Evolutionary conservation across 1,140 invertebrate species (phyloP), one percentile per base, ranked within the genome.

Genomic region (Sminthurinus signatus): DNA sequence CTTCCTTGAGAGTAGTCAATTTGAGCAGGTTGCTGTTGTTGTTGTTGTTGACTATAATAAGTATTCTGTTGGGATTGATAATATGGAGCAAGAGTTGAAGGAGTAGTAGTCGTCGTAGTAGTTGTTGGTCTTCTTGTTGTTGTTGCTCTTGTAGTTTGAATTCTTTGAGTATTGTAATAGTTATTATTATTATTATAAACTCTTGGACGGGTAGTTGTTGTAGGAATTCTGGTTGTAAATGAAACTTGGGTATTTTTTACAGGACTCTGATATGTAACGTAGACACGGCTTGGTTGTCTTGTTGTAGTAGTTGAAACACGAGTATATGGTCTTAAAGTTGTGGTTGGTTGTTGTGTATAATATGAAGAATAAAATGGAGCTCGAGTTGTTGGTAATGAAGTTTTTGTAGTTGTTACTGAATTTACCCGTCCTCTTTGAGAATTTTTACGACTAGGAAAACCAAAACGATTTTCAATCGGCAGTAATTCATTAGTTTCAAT

Each of bases 401-500:
- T 5, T 4, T 48, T 10, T 19, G 17, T 4, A n/a, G 44, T 28
- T 52, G 50, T 52, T 12, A 28, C 4, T 23, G 4, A 15, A 14
- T 42, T 25, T 27, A 5, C 2, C 3, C 36, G 3, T 5, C 14
- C 17, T 42, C 54, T 3, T 8, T 23, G 12, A 8, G 29, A 42
- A 27, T 39, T 39, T 27, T 56, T 56, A 5, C 54, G 27, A 39
- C 39, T 29, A 5, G 57, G 39, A 25, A 60, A 60, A 44, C 43
- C 43, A 25, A 29, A 50, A 12, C 62, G 55, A 23, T 58, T 64
- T 29, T 43, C 55, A 27, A 64, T 52, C 5, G 28, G 31, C 19
- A 51, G 21, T 21, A 69, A 58, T 42, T 69, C 68, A 58, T 69
- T 69, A 1, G 68, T 58, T 36, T 69, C 68, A 25, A 69, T 62